Conservation (phyloP, 2,797 vertebrate genomes). For the Anabas testudineus region DNA sequence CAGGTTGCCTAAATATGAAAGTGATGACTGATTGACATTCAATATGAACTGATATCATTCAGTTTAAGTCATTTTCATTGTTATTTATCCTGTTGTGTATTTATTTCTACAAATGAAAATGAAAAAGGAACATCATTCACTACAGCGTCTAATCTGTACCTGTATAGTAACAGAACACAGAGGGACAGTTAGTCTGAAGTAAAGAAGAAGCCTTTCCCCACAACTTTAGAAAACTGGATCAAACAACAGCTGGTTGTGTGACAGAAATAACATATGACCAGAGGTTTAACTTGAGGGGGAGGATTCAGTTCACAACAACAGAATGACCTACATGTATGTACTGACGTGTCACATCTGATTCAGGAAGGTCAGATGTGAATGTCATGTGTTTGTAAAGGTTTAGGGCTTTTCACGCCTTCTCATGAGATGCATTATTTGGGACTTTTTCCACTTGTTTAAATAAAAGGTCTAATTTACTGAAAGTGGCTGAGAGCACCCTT, state of each 20-base stretch:
- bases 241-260: constrained; percentile 4
- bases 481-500: constrained; percentile 9
- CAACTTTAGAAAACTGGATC: constrained; percentile 27
- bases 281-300: background rate
- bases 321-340: constrained; percentile 11
- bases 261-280: constrained; percentile 25
- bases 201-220: background rate
- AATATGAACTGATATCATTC: background rate
- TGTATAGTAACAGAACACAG: constrained; percentile 27
- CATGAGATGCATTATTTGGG: background rate
- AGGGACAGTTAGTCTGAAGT: background rate
- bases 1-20: background rate
- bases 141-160: constrained; percentile 20
- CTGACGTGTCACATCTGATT: background rate
- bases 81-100: background rate
- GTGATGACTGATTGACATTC: background rate
- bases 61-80: background rate
- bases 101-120: too few species aligned
- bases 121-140: too few species aligned
- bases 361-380: constrained; percentile 23
- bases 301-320: constrained; percentile 2
- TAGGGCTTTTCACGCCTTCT: background rate
- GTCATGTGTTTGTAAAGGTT: background rate
- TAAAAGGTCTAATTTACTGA: constrained; percentile 14
- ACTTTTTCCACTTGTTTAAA: background rate